Percentiles rank a stretch among this genome's conserved stretches.
phyloP scores from a whole-genome alignment of 2,888 invertebrate genomes.

The Drosophila aldrichi region DNA sequence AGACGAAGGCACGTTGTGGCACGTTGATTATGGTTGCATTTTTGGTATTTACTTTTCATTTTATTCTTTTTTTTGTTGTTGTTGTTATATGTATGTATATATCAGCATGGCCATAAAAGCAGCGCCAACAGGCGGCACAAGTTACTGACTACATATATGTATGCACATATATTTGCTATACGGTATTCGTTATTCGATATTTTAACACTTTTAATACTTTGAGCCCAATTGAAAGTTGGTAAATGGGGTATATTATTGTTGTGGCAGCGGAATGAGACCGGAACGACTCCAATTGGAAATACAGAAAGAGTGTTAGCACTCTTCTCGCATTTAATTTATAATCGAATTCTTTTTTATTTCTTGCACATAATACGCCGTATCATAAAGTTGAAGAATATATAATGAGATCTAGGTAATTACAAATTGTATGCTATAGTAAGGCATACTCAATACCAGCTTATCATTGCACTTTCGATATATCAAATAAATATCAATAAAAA shows the following conservation, averaged over 20 bases:
- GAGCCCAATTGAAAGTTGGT: background rate
- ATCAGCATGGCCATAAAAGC: slow-evolving; percentile 31
- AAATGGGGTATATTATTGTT: background rate
- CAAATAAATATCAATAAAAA: too few species aligned
- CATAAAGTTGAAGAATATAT: background rate
- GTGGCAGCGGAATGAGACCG: background rate
- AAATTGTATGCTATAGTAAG: too few species aligned
- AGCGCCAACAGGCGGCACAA: slow-evolving; percentile 1
- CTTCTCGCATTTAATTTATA: background rate
- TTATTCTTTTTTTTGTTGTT: slow-evolving; percentile 26
- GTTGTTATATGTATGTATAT: background rate
- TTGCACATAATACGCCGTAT: background rate
- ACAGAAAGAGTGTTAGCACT: too few species aligned
- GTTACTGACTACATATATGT: slow-evolving; percentile 28
- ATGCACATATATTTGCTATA: slow-evolving; percentile 15
- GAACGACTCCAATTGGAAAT: too few species aligned
- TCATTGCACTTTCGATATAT: too few species aligned
- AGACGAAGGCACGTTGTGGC: slow-evolving; percentile 43
- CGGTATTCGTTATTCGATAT: background rate
- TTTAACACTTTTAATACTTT: slow-evolving; percentile 3
- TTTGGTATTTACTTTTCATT: slow-evolving; percentile 75
- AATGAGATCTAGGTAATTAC: too few species aligned
- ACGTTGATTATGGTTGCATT: slow-evolving; percentile 75
- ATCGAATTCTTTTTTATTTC: too few species aligned
- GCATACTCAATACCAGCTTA: too few species aligned